These are phyloP conservation scores for Hydractinia symbiolongicarpus DNA, from an alignment of 30 jellyfish, hydroid and myxozoan species.

Conservation along the genomic window DNA sequence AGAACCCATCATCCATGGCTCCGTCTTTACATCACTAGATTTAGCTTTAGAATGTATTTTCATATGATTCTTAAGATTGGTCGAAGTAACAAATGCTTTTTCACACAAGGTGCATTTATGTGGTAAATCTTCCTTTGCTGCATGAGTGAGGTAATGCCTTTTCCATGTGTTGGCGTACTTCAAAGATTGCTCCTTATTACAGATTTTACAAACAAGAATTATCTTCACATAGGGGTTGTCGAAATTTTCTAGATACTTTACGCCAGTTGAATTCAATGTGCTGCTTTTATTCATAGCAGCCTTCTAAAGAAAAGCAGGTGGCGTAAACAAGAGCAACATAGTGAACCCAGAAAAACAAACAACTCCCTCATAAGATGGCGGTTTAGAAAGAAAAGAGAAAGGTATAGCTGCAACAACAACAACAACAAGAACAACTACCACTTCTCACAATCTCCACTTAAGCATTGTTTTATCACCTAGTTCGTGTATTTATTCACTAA, in stretches of 20 bases:
- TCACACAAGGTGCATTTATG: slow-evolving; percentile 33
- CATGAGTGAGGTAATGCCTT: slow-evolving; percentile 38
- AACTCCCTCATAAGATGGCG: slow-evolving; percentile 32
- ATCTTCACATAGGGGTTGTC: slow-evolving; percentile 33
- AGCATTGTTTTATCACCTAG: too few species aligned
- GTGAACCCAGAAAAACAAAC: background rate
- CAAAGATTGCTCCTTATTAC: slow-evolving; percentile 35
- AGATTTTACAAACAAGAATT: slow-evolving; percentile 26
- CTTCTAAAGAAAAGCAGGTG: background rate
- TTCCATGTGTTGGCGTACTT: slow-evolving; percentile 34
- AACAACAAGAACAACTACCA: too few species aligned
- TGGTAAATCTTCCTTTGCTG: slow-evolving; percentile 36
- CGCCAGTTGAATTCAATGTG: background rate
- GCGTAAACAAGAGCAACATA: background rate
- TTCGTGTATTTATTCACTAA: too few species aligned
- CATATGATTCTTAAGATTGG: slow-evolving; percentile 32
- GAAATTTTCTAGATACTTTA: slow-evolving; percentile 37
- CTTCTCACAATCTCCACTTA: too few species aligned
- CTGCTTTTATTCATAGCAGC: too few species aligned
- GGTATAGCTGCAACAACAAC: too few species aligned
- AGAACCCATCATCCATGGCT: too few species aligned
- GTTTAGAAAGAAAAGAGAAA: too few species aligned
- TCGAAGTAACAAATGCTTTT: slow-evolving; percentile 31
- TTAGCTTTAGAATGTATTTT: slow-evolving; percentile 7
- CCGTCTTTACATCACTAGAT: too few species aligned